Base-by-base conservation (phyloP, 2,113 vertebrate species). In the Perccottus glenii region DNA sequence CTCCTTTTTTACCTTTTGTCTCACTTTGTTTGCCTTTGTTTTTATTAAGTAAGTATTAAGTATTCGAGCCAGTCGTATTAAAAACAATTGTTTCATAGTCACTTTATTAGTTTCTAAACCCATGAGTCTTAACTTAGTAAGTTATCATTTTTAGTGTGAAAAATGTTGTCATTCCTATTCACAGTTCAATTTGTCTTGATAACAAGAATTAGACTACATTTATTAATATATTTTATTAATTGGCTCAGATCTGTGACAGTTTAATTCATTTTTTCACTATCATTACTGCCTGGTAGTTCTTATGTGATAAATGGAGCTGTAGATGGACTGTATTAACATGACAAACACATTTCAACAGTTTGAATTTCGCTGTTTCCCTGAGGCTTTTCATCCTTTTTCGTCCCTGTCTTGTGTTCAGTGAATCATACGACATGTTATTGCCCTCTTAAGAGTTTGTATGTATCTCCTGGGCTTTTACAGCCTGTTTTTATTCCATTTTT, bases 401-500 rank as follows among this genome's bases (percentile, higher is more conserved):
- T 51, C 35, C 44, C 11, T 3, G 64, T 59, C 64, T 10, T 12
- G 27, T 71, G 73, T 50, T 81, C 80, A 76, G 8, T 73, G 69
- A 84, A 63, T 87, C 81, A 67, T 36, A 66, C 51, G 48, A 72
- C 76, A 70, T 64, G 64, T 78, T 88, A 64, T 76, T 74, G 59
- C 67, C 11, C 59, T 84, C 68, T 68, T 67, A 10, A 45, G 65
- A 48, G 40, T 64, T 76, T 65, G 60, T 50, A 5, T 8, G 16
- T n/a, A 9, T 76, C 80, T 84, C 67, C 74, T 52, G 83, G 86
- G 81, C 75, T 55, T 85, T 83, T 78, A 70, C 81, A 66, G 64
- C 80, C 77, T 72, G 72, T 82, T 85, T 27, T 83, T 76, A 70
- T 59, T 19, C 44, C 19, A n/a, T 81, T 73, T 67, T 52, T 51